Base-by-base conservation (phyloP, 2,888 invertebrate genomes). In the Steromphala cineraria region DNA sequence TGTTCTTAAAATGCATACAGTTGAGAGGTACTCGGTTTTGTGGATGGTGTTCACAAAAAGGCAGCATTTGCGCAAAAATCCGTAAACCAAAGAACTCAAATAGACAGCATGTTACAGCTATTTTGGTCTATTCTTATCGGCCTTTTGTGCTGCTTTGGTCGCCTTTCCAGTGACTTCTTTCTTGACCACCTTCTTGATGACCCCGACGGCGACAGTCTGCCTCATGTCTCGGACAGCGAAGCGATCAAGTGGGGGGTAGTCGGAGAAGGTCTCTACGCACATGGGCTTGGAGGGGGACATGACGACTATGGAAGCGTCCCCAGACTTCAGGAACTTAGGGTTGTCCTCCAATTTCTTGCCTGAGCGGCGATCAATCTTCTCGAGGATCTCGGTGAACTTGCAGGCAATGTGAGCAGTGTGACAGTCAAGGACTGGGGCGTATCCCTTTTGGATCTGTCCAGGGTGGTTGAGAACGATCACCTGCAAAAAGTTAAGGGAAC, bases 391-490 rank as follows among this genome's bases (percentile, higher is more conserved):
- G 80, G 97, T 96, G 95, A 99, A 99, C 95, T 99, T 99, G 96
- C 99, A 99, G 92, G 99, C 99, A 95, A 99, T 99, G 95, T 99
- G 99, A 92, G 99, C 98, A 84, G 99, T 99, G 96, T 99, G 99
- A 94, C 99, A 99, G 96, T 99, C 99, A 94, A 99, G 99, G 99
- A 86, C 99, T 98, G 95, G 99, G 99, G 87, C 99, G 99, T 93
- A 98, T 98, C 94, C 97, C 96, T n/a, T n/a, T n/a, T n/a, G n/a
- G 94, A 99, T 99, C 95, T 99, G 98, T 93, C 99, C 99, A 88
- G 99, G 99, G 94, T 99, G 99, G 95, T 99, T 99, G 94, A 99
- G 95, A 87, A 99, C 98, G 93, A 99, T 99, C 91, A 99, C 99
- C 92, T 92, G 52, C 1, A 52, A 40, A n/a, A n/a, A n/a, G n/a